Evolutionary conservation across 2,797 vertebrate species (phyloP), one percentile per base, ranked within the genome.

Genomic region (Melanotaenia pygmaea): DNA sequence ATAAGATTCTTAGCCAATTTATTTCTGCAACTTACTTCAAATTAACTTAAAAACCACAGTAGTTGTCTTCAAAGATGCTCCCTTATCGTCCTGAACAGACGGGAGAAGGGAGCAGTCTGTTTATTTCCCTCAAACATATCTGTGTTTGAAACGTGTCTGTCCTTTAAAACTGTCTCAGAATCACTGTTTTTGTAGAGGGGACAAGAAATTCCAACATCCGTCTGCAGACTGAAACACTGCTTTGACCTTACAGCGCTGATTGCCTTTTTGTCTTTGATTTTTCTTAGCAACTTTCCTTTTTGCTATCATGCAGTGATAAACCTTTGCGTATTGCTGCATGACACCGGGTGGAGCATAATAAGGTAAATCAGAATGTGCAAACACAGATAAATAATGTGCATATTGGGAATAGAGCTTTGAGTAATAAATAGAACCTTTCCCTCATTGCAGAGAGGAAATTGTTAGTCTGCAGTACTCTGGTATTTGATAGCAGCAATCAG

Each of bases 61-160:
- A 40, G 70, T 12, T 6, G 7, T 57, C 72, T 85, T 89, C 76
- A 88, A 82, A 86, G 78, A 70, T 59, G 43, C 59, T 70, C 43
- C 61, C 76, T 88, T 86, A 90, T 91, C 86, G 2, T 59, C 54
- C 22, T 5, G 9, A 78, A 58, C 89, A 85, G 83, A 73, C 70
- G 22, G 38, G 32, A 61, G 50, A 51, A 56, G 37, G 26, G 26
- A 43, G 51, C 28, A 26, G 51, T 32, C n/a, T 43, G 59, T 70
- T 62, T 56, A 24, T 37, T 51, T 51, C 34, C 37, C 1, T 43
- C 40, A 18, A 56, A 66, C 64, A 45, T 58, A n/a, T 83, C 72
- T 30, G 68, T 20, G 43, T 45, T 6, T 50, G 70, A 82, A 87
- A 75, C 50, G 58, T 73, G 70, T 70, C 43, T n/a, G 69, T 59